A percentile compares a stretch with the other conserved stretches of the same genome.
These are phyloP conservation scores for Carcinoscorpius rotundicauda DNA, from an alignment of 1,140 invertebrate species.

Conservation along the genomic window DNA sequence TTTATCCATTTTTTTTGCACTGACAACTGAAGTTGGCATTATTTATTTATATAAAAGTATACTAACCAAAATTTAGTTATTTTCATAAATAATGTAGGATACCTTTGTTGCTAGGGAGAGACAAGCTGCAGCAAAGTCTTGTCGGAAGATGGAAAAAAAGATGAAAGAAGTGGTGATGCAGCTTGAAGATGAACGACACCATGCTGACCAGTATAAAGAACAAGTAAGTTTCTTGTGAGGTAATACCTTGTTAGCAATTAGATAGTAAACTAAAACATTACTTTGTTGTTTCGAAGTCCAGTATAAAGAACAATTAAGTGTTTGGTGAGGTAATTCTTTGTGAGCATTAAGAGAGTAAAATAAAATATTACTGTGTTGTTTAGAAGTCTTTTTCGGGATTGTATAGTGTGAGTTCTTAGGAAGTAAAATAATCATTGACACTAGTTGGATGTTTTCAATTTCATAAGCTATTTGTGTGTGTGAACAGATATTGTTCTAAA, in stretches of 20 bases:
- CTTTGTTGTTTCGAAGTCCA: background rate
- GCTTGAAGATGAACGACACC: slow-evolving; percentile 84
- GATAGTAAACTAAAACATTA: background rate
- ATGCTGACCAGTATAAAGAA: slow-evolving; percentile 93
- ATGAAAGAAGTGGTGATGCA: slow-evolving; percentile 82
- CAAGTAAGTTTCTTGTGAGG: slow-evolving; percentile 38
- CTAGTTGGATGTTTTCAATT: too few species aligned
- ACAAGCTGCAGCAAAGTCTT: slow-evolving; percentile 70
- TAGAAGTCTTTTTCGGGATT: background rate
- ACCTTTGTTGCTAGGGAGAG: slow-evolving; percentile 45
- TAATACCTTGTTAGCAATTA: too few species aligned
- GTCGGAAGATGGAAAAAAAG: slow-evolving; percentile 87
- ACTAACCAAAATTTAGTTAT: background rate
- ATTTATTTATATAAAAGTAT: too few species aligned
- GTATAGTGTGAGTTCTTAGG: background rate
- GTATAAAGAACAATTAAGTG: background rate
- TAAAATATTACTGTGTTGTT: background rate
- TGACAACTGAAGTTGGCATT: too few species aligned
- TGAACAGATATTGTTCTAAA: too few species aligned
- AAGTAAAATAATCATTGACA: too few species aligned
- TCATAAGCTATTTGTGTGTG: too few species aligned
- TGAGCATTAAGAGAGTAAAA: background rate
- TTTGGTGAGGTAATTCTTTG: background rate
- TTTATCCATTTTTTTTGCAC: too few species aligned
- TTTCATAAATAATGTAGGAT: background rate